A percentile compares a stretch with the other conserved stretches of the same genome.
These are phyloP conservation scores for Eupristina koningsbergeri DNA, from an alignment of 1,140 invertebrate species.

Conservation along the genomic window DNA sequence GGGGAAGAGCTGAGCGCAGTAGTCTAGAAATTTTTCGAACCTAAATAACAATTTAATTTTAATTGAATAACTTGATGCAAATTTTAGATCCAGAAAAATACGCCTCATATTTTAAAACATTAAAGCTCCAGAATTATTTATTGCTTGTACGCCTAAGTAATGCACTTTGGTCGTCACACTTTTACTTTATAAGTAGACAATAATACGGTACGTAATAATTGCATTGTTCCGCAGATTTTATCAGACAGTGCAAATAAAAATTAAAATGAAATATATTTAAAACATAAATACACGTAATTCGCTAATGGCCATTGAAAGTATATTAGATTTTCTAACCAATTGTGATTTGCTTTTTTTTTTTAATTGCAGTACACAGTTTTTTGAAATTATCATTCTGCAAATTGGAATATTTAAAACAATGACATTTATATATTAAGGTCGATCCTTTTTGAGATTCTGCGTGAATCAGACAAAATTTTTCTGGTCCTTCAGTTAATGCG, in stretches of 20 bases:
- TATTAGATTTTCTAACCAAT: no score
- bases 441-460: neutral
- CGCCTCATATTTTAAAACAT: neutral
- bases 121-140: neutral
- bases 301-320: no score
- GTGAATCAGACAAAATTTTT: neutral
- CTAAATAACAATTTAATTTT: neutral
- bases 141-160: neutral
- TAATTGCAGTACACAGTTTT: no score
- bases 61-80: neutral
- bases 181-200: neutral
- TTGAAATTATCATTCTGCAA: no score
- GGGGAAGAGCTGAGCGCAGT: neutral
- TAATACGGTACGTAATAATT: neutral
- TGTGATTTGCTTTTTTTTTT: neutral
- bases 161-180: neutral
- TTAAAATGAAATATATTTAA: neutral
- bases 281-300: no score
- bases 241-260: neutral
- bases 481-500: neutral
- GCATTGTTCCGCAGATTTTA: neutral
- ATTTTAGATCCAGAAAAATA: neutral
- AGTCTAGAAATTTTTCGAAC: neutral
- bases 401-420: no score
- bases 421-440: neutral